phyloP scores from a whole-genome alignment of 64 coral and sea anemone genomes.

The Platygyra sinensis region DNA sequence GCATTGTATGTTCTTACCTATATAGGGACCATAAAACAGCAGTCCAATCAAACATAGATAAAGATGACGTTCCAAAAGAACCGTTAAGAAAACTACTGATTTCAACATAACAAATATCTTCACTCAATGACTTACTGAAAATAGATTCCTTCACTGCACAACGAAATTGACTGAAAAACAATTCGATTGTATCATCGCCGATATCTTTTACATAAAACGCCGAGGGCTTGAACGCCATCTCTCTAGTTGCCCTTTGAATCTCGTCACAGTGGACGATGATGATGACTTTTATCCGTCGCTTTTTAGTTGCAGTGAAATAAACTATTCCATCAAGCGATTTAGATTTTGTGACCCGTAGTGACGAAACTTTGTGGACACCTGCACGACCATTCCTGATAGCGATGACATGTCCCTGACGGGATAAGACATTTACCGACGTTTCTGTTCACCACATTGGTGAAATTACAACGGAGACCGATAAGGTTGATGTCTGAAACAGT shows the following conservation, averaged over 20 bases:
- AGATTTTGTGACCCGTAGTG: background rate
- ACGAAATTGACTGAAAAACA: background rate
- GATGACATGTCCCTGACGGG: background rate
- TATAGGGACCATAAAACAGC: too few relatives aligned
- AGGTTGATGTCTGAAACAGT: background rate
- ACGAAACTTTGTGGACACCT: background rate
- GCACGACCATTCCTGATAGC: background rate
- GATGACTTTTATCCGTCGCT: background rate
- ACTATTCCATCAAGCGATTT: background rate
- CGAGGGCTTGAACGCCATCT: background rate
- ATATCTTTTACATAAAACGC: background rate
- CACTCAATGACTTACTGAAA: background rate
- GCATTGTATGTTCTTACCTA: too few relatives aligned
- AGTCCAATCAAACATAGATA: too few relatives aligned
- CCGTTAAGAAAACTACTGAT: too few relatives aligned
- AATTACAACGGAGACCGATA: background rate
- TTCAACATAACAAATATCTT: background rate
- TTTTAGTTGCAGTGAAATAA: background rate
- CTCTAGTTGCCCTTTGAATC: background rate
- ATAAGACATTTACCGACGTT: background rate
- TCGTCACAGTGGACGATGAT: background rate
- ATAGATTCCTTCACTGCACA: background rate
- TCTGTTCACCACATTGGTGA: background rate
- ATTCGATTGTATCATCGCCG: background rate
- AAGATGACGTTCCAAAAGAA: too few relatives aligned